Conservation (phyloP, 2,113 vertebrate species). For the Corvus moneduloides region DNA sequence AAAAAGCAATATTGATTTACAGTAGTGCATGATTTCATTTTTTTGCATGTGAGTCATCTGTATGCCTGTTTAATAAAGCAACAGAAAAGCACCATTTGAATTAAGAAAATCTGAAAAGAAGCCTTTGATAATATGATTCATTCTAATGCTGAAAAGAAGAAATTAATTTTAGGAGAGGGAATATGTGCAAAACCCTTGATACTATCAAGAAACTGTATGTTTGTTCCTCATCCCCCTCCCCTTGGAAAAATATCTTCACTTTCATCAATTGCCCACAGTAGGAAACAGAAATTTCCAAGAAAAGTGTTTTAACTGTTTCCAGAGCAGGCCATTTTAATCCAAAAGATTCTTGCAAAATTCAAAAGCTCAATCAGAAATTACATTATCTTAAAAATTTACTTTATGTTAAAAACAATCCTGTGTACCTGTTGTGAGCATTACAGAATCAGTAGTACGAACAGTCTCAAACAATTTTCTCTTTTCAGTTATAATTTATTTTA, state of each 20-base stretch:
- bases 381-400: not conserved
- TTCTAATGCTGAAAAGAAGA: slow-evolving; percentile 42
- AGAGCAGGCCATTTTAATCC: not conserved
- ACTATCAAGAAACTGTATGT: not conserved
- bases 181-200: not conserved
- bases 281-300: not conserved
- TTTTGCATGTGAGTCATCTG: not conserved
- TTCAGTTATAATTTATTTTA: not conserved
- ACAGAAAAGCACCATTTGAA: not conserved
- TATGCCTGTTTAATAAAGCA: slow-evolving; percentile 5
- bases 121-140: not conserved
- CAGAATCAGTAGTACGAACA: not conserved
- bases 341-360: not conserved
- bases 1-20: not conserved
- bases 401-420: not conserved
- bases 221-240: not conserved
- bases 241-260: not conserved
- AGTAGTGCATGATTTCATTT: not conserved
- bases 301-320: slow-evolving; percentile 13
- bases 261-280: not conserved
- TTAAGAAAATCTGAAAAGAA: slow-evolving; percentile 17
- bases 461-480: not conserved
- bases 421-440: not conserved
- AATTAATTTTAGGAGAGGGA: slow-evolving; percentile 1
- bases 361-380: not conserved